Percentiles rank a stretch among this genome's conserved stretches.
Conservation (phyloP, 2,888 invertebrate species). For the Drosophila mulleri region DNA sequence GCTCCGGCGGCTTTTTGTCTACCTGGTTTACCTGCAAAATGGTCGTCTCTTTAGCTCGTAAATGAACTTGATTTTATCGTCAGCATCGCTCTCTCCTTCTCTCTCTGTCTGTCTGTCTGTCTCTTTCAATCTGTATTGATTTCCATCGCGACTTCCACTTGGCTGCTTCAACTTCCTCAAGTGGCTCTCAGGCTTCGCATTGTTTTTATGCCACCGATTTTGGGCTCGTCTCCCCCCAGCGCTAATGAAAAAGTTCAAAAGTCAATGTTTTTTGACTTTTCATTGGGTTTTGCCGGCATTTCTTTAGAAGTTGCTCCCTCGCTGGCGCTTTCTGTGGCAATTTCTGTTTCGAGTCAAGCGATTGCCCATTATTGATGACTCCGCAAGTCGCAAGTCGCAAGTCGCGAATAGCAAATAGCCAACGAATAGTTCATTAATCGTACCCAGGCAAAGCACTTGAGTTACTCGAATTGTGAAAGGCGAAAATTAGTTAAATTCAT, state of each 20-base stretch:
- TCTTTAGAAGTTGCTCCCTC: slow-evolving; percentile 43
- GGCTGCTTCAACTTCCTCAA: slow-evolving; percentile 67
- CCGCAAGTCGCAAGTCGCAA: slow-evolving; percentile 30
- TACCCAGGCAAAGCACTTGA: slow-evolving; percentile 8
- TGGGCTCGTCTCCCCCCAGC: slow-evolving; percentile 21
- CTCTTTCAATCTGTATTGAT: slow-evolving; percentile 63
- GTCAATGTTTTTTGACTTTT: slow-evolving; percentile 70
- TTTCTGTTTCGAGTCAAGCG: slow-evolving; percentile 47
- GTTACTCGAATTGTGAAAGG: not conserved
- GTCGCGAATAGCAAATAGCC: slow-evolving; percentile 37
- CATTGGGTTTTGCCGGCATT: slow-evolving; percentile 22
- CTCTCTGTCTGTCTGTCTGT: not conserved
- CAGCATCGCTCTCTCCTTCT: slow-evolving; percentile 22
- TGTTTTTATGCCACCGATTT: slow-evolving; percentile 64
- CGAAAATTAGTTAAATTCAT: not conserved
- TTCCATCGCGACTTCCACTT: slow-evolving; percentile 74
- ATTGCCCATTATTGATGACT: slow-evolving; percentile 67
- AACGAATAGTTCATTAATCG: slow-evolving; percentile 53
- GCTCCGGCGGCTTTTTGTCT: slow-evolving; percentile 32
- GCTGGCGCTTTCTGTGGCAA: slow-evolving; percentile 39
- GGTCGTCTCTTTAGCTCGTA: slow-evolving; percentile 67
- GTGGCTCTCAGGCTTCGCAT: slow-evolving; percentile 51
- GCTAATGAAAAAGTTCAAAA: slow-evolving; percentile 80
- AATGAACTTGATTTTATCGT: slow-evolving; percentile 81
- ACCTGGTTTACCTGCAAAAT: slow-evolving; percentile 56